Conservation (phyloP, 2,797 vertebrate species). For the Microctenopoma steveboyesi region DNA sequence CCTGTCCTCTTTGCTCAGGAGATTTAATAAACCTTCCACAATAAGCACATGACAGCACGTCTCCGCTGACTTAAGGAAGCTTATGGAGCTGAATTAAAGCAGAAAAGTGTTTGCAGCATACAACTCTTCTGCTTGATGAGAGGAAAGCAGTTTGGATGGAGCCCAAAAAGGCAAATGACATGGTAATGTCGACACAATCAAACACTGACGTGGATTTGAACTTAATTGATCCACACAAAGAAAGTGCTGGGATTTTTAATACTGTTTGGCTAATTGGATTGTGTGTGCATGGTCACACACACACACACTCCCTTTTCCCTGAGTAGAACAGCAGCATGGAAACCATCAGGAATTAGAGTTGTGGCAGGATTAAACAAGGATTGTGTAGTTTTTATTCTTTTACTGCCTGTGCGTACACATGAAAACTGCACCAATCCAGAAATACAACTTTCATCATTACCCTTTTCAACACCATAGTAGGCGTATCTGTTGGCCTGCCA, state of each 20-base stretch:
- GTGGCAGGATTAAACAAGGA: conserved; percentile 32
- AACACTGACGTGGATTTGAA: conserved; percentile 2
- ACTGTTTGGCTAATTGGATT: neutral
- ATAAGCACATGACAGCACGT: conserved; percentile 4
- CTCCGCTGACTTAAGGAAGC: conserved; percentile 9
- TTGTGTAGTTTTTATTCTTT: conserved; percentile 1
- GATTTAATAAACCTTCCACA: conserved; percentile 24
- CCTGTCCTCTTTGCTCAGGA: conserved; percentile 4
- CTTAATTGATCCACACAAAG: conserved; percentile 2
- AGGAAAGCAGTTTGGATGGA: neutral
- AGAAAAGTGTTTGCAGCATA: neutral
- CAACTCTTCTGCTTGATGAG: neutral
- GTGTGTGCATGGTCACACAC: neutral
- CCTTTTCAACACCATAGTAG: conserved; percentile 32
- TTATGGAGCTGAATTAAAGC: neutral
- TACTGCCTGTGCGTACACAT: neutral
- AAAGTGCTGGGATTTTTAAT: neutral
- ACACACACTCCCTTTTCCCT: neutral
- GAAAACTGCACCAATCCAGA: conserved; percentile 13
- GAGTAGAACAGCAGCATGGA: neutral
- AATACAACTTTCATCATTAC: conserved; percentile 44
- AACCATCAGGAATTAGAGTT: conserved; percentile 12
- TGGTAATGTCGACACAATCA: neutral
- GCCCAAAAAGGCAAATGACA: conserved; percentile 4
- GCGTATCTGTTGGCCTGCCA: conserved; percentile 21